Evolutionary conservation across 2,888 invertebrate genomes (phyloP), one percentile per base, ranked within the genome.

Genomic region (Hypercompe scribonia): DNA sequence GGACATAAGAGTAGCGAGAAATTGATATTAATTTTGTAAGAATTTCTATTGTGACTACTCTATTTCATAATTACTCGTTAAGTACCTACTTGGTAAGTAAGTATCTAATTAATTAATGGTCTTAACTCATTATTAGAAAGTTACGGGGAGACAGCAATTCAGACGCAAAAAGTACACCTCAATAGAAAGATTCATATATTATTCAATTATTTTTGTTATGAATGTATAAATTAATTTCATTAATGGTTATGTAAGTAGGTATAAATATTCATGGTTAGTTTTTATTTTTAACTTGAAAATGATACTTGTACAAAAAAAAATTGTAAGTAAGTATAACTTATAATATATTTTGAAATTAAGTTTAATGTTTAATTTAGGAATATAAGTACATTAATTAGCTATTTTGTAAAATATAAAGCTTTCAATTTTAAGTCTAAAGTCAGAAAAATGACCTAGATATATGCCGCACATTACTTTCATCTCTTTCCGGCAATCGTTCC

Each of bases 151-250:
- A 61, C 61, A 31, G 31, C 18, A 61, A 61, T 61, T 61, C 5
- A 7, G 13, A 15, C 28, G 28, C 5, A 18, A 31, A 61, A 61
- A 18, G 31, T 31, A 58, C 15, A 58, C 13, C n/a, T 58, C 58
- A 58, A 58, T 58, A 58, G 58, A 58, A 58, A 58, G 28, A 58
- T 28, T n/a, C n/a, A n/a, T n/a, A n/a, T n/a, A n/a, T n/a, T n/a
- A n/a, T n/a, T n/a, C n/a, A n/a, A n/a, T n/a, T n/a, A n/a, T 15
- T 61, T 15, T 28, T 15, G 28, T 3, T 28, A 61, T 15, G 15
- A 31, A 31, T 18, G 15, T 31, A 4, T 31, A 28, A 54, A 3
- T n/a, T 13, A 28, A 28, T 58, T 58, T 13, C 13, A 58, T 58
- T 58, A 3, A 58, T 28, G n/a, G 28, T 58, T 58, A 58, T 13